These are phyloP conservation scores for Temnothorax ravouxi DNA, from an alignment of 2,888 invertebrate genomes.

Conservation along the genomic window DNA sequence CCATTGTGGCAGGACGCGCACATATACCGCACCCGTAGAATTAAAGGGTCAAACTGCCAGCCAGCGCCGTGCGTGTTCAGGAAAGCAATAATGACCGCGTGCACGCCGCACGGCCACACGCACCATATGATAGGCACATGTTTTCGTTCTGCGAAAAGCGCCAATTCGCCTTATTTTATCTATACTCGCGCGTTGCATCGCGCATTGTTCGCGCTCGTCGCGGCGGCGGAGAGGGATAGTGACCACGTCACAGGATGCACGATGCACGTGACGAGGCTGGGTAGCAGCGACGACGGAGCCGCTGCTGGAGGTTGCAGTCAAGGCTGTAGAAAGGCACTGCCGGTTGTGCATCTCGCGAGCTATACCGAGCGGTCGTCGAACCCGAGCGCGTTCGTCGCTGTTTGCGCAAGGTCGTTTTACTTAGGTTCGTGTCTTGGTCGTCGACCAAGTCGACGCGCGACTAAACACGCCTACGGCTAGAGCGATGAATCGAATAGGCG, in stretches of 20 bases:
- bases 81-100: background rate
- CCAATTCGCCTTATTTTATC: slow-evolving; percentile 26
- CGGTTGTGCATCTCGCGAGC: slow-evolving; percentile 65
- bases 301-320: slow-evolving; percentile 79
- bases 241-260: slow-evolving; percentile 66
- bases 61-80: background rate
- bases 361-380: slow-evolving; percentile 66
- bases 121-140: slow-evolving; percentile 6
- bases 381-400: slow-evolving; percentile 47
- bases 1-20: slow-evolving; percentile 19
- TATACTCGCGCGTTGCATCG: background rate
- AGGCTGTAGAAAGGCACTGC: slow-evolving; percentile 80
- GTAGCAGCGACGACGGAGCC: slow-evolving; percentile 32
- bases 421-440: slow-evolving; percentile 61
- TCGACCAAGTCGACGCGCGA: slow-evolving; percentile 28
- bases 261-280: slow-evolving; percentile 62
- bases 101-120: background rate
- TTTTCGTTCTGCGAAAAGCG: slow-evolving; percentile 22
- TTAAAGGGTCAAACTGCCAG: slow-evolving; percentile 30
- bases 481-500: background rate
- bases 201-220: slow-evolving; percentile 25
- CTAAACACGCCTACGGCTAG: background rate
- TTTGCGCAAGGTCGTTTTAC: slow-evolving; percentile 73
- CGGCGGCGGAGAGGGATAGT: slow-evolving; percentile 45
- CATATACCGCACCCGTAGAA: background rate